These are phyloP conservation scores for Actinemys pallida DNA, from an alignment of 2,113 vertebrate species.

Conservation along the genomic window DNA sequence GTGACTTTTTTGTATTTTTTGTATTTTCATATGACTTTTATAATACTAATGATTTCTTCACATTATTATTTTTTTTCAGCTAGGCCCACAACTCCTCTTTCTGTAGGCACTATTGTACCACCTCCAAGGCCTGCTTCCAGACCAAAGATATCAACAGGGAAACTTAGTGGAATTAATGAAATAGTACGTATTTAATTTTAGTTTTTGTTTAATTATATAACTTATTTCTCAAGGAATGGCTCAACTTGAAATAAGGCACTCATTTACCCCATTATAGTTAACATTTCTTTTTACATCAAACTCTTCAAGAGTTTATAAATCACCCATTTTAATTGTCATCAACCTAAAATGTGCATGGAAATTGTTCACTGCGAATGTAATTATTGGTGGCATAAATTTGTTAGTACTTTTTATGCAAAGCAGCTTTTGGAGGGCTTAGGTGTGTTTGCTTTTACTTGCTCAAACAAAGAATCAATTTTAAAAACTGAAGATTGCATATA, in stretches of 20 bases:
- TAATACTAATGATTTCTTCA: constrained; percentile 58
- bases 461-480: not conserved
- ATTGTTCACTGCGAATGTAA: not conserved
- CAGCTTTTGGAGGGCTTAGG: not conserved
- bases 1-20: accelerated
- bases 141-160: constrained; percentile 91
- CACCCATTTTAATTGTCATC: not conserved
- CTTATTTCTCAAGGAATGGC: not conserved
- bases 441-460: not conserved
- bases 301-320: not conserved
- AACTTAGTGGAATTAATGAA: constrained; percentile 96
- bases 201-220: not conserved
- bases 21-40: not conserved
- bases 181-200: constrained; percentile 84
- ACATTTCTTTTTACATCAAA: not conserved
- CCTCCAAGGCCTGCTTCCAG: constrained; percentile 95
- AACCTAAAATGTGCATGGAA: not conserved
- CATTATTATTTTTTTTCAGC: constrained; percentile 81
- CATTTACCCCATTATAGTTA: not conserved
- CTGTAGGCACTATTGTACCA: constrained; percentile 89
- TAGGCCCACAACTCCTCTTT: constrained; percentile 90
- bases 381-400: not conserved
- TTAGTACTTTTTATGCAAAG: not conserved
- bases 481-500: not conserved
- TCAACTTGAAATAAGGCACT: not conserved